Conservation (phyloP, 2,888 invertebrate species). For the Spodoptera exigua region DNA sequence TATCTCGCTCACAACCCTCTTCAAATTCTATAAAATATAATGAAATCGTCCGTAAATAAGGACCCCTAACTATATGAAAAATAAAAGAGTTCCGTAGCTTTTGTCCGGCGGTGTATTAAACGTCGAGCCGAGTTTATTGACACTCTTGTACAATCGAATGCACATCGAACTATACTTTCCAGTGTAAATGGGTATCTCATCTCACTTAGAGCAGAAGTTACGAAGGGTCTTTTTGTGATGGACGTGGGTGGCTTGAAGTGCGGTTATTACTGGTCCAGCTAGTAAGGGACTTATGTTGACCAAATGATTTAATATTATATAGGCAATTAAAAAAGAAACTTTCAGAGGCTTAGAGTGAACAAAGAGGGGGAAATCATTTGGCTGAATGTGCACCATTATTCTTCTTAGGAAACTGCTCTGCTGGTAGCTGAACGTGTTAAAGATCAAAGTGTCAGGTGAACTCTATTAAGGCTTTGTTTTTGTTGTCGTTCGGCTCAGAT, state of each 20-base stretch:
- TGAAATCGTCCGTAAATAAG: constrained; percentile 47
- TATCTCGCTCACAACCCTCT: neutral
- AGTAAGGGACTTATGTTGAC: constrained; percentile 39
- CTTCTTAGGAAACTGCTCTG: constrained; percentile 6
- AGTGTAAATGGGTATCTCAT: too few relatives aligned
- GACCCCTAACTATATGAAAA: constrained; percentile 62
- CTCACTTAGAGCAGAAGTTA: too few relatives aligned
- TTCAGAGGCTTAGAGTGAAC: constrained; percentile 23
- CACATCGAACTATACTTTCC: too few relatives aligned
- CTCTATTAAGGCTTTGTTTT: neutral
- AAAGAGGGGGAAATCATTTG: constrained; percentile 8
- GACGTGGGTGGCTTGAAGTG: too few relatives aligned
- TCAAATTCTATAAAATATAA: constrained; percentile 15
- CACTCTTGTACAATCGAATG: constrained; percentile 47
- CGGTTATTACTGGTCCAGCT: neutral
- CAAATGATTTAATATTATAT: constrained; percentile 24
- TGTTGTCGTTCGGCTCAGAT: neutral
- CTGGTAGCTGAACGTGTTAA: constrained; percentile 13
- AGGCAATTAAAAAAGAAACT: constrained; percentile 48
- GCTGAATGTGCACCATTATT: constrained; percentile 19
- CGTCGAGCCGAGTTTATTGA: constrained; percentile 60
- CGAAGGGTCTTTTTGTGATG: too few relatives aligned
- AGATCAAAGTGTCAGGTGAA: constrained; percentile 19
- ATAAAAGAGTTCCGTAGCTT: constrained; percentile 60
- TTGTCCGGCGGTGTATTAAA: constrained; percentile 63